Conservation (phyloP, 1,140 invertebrate genomes). For the Streblospio benedicti region DNA sequence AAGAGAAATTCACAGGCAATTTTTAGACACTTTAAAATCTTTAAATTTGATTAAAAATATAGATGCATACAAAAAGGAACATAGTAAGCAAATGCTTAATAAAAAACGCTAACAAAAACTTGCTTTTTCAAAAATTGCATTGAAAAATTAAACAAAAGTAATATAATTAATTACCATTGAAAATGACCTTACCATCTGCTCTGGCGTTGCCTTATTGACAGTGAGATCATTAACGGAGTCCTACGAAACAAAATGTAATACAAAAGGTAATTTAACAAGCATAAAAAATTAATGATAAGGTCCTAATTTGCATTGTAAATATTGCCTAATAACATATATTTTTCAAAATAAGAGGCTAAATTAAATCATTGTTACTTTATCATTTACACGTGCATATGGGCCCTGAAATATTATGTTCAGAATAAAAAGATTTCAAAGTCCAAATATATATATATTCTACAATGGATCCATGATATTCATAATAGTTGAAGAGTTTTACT, state of each 20-base stretch:
- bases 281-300: background rate
- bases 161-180: background rate
- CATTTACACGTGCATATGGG: no score
- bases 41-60: slow-evolving; percentile 3
- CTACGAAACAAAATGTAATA: slow-evolving; percentile 22
- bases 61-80: background rate
- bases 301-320: no score
- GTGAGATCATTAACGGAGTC: slow-evolving; percentile 36
- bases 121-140: background rate
- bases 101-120: background rate
- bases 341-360: no score
- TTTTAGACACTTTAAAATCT: background rate
- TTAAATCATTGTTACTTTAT: no score
- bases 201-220: slow-evolving; percentile 33
- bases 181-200: slow-evolving; percentile 38
- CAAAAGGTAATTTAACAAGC: background rate
- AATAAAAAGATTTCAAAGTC: no score
- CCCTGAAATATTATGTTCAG: no score
- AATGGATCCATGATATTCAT: no score
- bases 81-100: background rate
- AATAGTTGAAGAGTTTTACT: no score
- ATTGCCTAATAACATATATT: no score
- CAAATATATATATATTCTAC: no score
- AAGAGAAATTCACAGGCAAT: no score
- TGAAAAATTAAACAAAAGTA: background rate